Evolutionary conservation across 1,140 invertebrate genomes (phyloP), one percentile per base, ranked within the genome.

Genomic region (Drosophila melanica): DNA sequence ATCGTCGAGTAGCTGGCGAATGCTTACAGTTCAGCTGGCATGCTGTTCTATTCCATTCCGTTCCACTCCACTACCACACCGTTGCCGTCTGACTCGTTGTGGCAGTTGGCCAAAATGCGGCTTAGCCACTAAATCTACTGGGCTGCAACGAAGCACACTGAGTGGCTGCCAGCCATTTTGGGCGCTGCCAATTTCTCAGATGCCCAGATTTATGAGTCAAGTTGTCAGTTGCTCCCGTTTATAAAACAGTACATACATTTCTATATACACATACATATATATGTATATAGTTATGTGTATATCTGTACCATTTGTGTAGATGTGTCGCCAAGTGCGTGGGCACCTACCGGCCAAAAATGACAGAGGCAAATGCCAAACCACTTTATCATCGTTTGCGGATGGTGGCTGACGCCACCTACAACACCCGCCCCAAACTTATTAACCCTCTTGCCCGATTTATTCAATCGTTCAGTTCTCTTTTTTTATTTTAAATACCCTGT

Each of bases 161-260:
- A 85, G 81, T 86, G 82, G 81, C 81, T 82, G 23, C 33, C 55
- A 42, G 44, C 45, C 68, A 54, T 54, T 65, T 27, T 53, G 54
- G 41, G 48, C 23, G 16, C 68, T 85, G 81, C 81, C 81, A 84
- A 84, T 85, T 79, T 63, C 77, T 85, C 73, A 68, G 63, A 42
- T 68, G 63, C 37, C 30, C 33, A 53, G 54, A 81, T 81, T 81
- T 81, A 85, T 85, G 79, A 69, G 75, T 57, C 66, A 73, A 73
- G 70, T 68, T 73, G 64, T 60, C 64, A 60, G 48, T 48, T 59
- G 10, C 5, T 6, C 33, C 39, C 23, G 16, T 42, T 23, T 12
- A 48, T 30, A 57, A 51, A 9, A 5, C 27, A 64, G 18, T 33
- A 8, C 33, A 42, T 27, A 55, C 16, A 33, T 44, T n/a, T 27